Evolutionary conservation across 2,888 invertebrate genomes (phyloP).

Genomic region (Andrena fulva): DNA sequence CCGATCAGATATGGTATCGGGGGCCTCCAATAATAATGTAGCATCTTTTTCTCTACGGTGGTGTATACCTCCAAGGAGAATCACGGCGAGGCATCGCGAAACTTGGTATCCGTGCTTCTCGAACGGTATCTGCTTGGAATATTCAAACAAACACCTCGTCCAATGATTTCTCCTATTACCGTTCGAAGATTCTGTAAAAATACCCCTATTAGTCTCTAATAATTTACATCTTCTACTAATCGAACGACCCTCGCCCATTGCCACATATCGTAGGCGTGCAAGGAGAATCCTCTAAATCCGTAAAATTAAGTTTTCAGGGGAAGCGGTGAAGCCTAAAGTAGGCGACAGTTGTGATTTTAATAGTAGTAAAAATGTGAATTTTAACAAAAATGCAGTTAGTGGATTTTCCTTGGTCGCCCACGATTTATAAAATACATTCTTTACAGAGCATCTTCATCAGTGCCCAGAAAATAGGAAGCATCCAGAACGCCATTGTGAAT

Average conservation of each 20-base stretch:
- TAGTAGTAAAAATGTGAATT: not conserved
- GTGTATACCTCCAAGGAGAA: not conserved
- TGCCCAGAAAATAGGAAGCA: not conserved
- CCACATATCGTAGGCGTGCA: no score
- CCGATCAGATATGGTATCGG: slow-evolving; percentile 7
- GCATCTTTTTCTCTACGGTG: not conserved
- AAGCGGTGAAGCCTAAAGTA: no score
- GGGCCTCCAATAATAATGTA: not conserved
- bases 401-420: not conserved
- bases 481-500: slow-evolving; percentile 41
- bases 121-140: not conserved
- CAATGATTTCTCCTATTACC: no score
- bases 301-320: no score
- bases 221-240: no score
- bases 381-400: not conserved
- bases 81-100: not conserved
- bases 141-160: no score
- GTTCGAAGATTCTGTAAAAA: no score
- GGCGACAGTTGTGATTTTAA: no score
- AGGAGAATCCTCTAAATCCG: no score
- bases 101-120: not conserved
- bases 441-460: not conserved
- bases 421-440: not conserved
- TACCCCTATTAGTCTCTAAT: no score
- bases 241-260: no score